Evolutionary conservation across 2,797 vertebrate genomes (phyloP), one percentile per base, ranked within the genome.

Genomic region (Neosilurus hyrtlii): DNA sequence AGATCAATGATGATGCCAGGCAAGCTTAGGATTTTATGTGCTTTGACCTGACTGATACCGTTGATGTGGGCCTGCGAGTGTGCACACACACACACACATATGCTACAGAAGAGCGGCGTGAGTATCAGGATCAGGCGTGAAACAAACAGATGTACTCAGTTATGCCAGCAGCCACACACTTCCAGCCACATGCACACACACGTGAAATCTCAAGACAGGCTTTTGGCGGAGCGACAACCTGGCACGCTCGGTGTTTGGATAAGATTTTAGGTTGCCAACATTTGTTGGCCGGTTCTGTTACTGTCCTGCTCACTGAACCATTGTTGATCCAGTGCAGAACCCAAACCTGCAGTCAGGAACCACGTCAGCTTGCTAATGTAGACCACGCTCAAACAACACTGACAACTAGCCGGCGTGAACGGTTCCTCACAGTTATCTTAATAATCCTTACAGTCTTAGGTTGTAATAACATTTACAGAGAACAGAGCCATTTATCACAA

Each of bases 171-270:
- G 63, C 20, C 7, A 71, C 63, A 77, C 30, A 59, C 35, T 54
- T 72, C 59, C 49, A 79, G 30, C 20, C 52, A 57, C 52, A 49
- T 67, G 49, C 63, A 22, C 80, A 63, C 62, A 72, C 66, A 72
- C 49, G 20, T 68, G 66, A 75, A 80, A 75, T 76, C 30, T 30
- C 82, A 77, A 30, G 52, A 78, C 79, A 14, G 43, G 61, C 51
- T 54, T 62, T 59, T 84, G 86, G 83, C 81, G 49, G 12, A 12
- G 15, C 15, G 62, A 14, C 54, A 82, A 66, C 73, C 80, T 84
- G 79, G 81, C 83, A 81, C 77, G 61, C 62, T 35, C 22, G 16
- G 83, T 83, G 77, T 86, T 86, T 87, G 87, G 85, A 81, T 83
- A 86, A 84, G 83, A 84, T 84, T 84, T 83, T 83, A 73, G 70